Percentiles rank a stretch among this genome's conserved stretches.
Conservation (phyloP, 2,888 invertebrate genomes). For the Hylaea fasciaria region DNA sequence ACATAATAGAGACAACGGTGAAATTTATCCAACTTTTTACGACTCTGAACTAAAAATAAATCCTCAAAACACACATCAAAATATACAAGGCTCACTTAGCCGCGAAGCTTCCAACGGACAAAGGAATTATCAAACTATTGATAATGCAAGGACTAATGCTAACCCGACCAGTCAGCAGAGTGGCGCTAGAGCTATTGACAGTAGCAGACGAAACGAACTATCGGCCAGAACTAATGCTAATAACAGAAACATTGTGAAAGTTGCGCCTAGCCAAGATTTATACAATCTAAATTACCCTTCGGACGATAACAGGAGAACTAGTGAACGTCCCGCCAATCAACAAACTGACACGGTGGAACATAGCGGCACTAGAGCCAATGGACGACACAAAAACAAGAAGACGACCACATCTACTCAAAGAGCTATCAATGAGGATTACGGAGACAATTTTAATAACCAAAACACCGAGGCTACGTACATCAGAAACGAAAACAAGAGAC, state of each 20-base stretch:
- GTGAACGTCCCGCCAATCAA: slow-evolving; percentile 1
- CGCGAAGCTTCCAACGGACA: not conserved
- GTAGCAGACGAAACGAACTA: not conserved
- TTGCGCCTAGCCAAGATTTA: not conserved
- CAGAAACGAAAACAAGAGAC: slow-evolving; percentile 4
- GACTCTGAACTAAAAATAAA: slow-evolving; percentile 10
- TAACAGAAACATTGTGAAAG: slow-evolving; percentile 2
- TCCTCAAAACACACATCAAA: slow-evolving; percentile 2
- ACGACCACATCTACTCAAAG: not conserved
- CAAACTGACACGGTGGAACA: not conserved
- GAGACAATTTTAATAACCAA: slow-evolving; percentile 8
- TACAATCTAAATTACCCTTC: slow-evolving; percentile 4
- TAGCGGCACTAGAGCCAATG: not conserved
- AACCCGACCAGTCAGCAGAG: slow-evolving; percentile 1
- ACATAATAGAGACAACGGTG: slow-evolving; percentile 1
- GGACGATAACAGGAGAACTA: slow-evolving; percentile 4
- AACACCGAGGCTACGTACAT: slow-evolving; percentile 8
- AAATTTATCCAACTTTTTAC: not conserved
- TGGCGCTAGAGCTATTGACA: not conserved
- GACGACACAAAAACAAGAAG: not conserved
- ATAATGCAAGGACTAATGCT: slow-evolving; percentile 5
- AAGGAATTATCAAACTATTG: not conserved
- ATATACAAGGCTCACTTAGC: not conserved
- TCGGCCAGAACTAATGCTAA: slow-evolving; percentile 1
- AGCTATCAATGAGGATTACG: slow-evolving; percentile 2